Conservation (phyloP, 1,140 invertebrate species). For the Littorina saxatilis region DNA sequence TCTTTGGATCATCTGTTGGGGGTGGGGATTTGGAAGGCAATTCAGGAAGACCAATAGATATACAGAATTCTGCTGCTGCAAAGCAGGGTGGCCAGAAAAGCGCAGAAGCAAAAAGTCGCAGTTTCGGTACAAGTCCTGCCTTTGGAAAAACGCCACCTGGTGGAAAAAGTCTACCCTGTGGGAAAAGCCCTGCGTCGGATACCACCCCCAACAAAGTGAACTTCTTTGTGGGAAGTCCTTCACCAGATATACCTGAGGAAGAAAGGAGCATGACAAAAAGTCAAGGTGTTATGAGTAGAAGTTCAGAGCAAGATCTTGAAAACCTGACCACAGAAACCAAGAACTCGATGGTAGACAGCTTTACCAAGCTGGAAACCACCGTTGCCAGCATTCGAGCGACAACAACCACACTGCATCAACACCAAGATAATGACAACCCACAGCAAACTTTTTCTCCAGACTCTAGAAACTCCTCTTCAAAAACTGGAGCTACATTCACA, state of each 20-base stretch:
- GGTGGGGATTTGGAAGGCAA: background rate
- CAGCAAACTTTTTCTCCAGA: too few species aligned
- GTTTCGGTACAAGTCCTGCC: background rate
- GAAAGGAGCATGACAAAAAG: too few species aligned
- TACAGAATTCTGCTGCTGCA: too few species aligned
- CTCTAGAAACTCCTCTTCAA: too few species aligned
- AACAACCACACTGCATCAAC: background rate
- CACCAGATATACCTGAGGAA: too few species aligned
- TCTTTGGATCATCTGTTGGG: background rate
- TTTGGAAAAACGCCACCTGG: too few species aligned
- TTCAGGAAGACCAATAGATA: too few species aligned
- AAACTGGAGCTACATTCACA: too few species aligned
- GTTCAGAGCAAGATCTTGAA: background rate
- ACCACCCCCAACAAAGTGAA: too few species aligned
- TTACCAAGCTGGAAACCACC: background rate
- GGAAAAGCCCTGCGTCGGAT: background rate
- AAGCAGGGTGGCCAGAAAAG: too few species aligned
- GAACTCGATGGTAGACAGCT: background rate
- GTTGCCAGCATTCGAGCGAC: constrained; percentile 20
- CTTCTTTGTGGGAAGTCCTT: too few species aligned
- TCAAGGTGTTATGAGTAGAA: background rate
- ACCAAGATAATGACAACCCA: background rate
- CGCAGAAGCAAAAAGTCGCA: too few species aligned
- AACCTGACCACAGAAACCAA: background rate
- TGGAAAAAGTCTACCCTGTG: background rate